These are phyloP conservation scores for Oeneis ivallda DNA, from an alignment of 2,888 invertebrate species.

Conservation along the genomic window DNA sequence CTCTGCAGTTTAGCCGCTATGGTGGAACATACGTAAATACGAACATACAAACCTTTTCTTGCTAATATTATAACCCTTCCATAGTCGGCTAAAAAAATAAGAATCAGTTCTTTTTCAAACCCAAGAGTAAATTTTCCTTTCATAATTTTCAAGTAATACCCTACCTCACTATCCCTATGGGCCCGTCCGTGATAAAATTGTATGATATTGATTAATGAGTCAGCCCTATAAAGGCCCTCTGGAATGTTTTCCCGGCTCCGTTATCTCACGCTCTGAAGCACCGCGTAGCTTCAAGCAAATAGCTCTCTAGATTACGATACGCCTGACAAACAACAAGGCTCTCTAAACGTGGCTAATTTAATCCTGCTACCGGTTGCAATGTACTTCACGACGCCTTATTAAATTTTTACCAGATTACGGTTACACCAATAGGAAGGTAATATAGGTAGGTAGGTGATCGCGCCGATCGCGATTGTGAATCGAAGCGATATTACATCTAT, in stretches of 20 bases:
- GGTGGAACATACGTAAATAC: too few species aligned
- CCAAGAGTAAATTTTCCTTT: too few species aligned
- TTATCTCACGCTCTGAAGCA: constrained; percentile 7
- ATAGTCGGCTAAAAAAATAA: not conserved
- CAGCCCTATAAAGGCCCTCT: not conserved
- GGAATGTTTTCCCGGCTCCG: not conserved
- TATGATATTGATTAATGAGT: constrained; percentile 9
- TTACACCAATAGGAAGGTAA: too few species aligned
- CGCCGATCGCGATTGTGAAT: too few species aligned
- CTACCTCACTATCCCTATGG: not conserved
- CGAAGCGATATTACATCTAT: too few species aligned
- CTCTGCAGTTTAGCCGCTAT: too few species aligned
- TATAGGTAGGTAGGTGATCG: too few species aligned
- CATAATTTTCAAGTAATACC: not conserved
- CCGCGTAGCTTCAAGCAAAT: constrained; percentile 4
- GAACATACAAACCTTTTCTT: too few species aligned
- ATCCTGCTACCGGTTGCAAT: not conserved
- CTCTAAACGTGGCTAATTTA: not conserved
- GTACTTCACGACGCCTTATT: not conserved
- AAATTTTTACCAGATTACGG: too few species aligned
- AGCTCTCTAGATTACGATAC: not conserved
- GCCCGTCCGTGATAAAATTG: not conserved
- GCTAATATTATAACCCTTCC: too few species aligned
- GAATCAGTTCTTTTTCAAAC: not conserved
- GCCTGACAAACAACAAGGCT: not conserved